Evolutionary conservation across 1,140 invertebrate species (phyloP).

Genomic region (Panagrolaimus sp.): DNA sequence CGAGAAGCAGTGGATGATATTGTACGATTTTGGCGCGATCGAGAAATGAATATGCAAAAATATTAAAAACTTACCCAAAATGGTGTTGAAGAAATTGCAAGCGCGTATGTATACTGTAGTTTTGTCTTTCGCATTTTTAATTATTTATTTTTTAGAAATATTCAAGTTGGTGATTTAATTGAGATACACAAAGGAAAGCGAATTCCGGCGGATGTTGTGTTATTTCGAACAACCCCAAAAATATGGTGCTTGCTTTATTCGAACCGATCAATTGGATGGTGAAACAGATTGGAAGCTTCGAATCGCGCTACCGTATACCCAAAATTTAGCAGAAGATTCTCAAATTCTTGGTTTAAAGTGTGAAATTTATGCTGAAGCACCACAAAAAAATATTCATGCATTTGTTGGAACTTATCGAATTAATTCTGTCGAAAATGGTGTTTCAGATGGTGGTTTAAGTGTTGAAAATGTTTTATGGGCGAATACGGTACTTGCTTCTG

Average conservation of each 20-base stretch:
- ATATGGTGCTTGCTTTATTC: constrained; percentile 86
- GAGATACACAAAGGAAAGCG: constrained; percentile 70
- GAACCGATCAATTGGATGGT: constrained; percentile 96
- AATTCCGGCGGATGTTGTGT: constrained; percentile 90
- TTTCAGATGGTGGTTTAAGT: constrained; percentile 73
- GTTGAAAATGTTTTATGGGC: constrained; percentile 98
- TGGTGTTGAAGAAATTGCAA: constrained; percentile 66
- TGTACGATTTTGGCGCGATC: constrained; percentile 80
- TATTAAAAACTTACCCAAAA: constrained; percentile 65
- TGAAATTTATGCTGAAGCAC: constrained; percentile 88
- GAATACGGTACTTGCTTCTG: constrained; percentile 91
- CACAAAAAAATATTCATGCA: constrained; percentile 91
- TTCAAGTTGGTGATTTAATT: constrained; percentile 56
- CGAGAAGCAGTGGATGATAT: constrained; percentile 94
- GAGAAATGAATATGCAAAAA: constrained; percentile 86
- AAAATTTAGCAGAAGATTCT: constrained; percentile 76
- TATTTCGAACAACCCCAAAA: constrained; percentile 85
- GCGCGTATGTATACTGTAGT: constrained; percentile 62
- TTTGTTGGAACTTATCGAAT: constrained; percentile 78
- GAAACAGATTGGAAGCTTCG: constrained; percentile 99
- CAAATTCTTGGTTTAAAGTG: constrained; percentile 81
- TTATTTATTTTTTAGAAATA: constrained; percentile 42
- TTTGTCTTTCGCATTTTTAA: constrained; percentile 60
- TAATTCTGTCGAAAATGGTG: constrained; percentile 60
- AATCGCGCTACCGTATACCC: constrained; percentile 81